Evolutionary conservation across 2,113 vertebrate genomes (phyloP).

Genomic region (Camelus bactrianus): DNA sequence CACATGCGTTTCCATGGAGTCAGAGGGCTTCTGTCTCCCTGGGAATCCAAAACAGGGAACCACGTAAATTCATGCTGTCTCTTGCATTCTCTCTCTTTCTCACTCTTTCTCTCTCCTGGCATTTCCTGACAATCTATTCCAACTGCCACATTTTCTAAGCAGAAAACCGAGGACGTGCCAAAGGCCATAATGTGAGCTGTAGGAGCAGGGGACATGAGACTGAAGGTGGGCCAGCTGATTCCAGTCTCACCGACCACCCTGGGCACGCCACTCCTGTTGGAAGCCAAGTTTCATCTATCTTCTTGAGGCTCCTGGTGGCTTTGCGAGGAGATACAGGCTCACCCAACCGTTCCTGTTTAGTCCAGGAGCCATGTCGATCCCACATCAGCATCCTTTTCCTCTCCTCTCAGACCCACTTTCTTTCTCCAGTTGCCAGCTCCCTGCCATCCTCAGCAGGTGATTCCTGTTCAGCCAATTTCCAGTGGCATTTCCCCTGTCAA

Average conservation of each 20-base stretch:
- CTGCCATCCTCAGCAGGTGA: background rate
- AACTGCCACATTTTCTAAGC: slow-evolving; percentile 2
- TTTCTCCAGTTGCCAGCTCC: background rate
- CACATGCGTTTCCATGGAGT: background rate
- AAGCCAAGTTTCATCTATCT: background rate
- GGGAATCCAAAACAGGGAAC: background rate
- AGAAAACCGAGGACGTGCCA: background rate
- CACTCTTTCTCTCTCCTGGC: background rate
- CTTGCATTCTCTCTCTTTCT: too few species aligned
- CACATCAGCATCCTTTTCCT: background rate
- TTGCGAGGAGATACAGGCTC: background rate
- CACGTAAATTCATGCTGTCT: background rate
- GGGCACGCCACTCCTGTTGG: background rate
- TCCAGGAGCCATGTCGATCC: background rate
- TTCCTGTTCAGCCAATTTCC: background rate
- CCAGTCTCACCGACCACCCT: background rate
- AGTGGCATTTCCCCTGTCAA: background rate
- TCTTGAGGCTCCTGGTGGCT: background rate
- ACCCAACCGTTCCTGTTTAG: fast-evolving
- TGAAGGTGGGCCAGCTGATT: background rate
- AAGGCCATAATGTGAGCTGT: background rate
- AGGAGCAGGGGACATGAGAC: background rate
- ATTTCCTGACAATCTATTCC: background rate
- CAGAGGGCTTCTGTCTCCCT: background rate
- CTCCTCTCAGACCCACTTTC: background rate